A percentile compares a stretch with the other conserved stretches of the same genome.
Conservation (phyloP, 2,797 vertebrate species). For the Limnodromus scolopaceus region DNA sequence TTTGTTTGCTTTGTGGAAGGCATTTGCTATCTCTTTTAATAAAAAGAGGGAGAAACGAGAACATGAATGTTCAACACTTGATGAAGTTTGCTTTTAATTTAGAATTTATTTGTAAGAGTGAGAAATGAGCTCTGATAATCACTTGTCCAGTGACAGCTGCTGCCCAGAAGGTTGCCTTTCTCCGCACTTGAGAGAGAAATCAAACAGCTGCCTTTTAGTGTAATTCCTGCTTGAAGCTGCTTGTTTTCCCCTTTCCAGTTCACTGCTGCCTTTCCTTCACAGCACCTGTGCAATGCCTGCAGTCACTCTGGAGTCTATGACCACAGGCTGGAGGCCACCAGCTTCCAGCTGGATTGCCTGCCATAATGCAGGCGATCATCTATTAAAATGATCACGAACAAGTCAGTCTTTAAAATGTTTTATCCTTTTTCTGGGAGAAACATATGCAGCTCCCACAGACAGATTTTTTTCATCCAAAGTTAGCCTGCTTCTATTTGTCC, state of each 20-base stretch:
- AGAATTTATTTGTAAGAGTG: slow-evolving; percentile 46
- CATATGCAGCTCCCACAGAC: background rate
- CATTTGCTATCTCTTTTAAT: slow-evolving; percentile 17
- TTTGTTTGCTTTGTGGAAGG: slow-evolving; percentile 9
- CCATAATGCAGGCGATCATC: background rate
- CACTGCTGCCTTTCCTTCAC: background rate
- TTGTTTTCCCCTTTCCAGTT: slow-evolving; percentile 29
- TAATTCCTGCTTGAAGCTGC: slow-evolving; percentile 57
- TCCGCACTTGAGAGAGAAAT: slow-evolving; percentile 17
- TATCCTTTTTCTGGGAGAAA: background rate
- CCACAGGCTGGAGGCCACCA: background rate
- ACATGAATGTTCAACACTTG: background rate
- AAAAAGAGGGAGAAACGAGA: slow-evolving; percentile 12
- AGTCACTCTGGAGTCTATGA: background rate
- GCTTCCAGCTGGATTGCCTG: background rate
- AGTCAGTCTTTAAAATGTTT: background rate
- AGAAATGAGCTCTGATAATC: slow-evolving; percentile 43
- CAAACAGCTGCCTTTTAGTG: slow-evolving; percentile 65
- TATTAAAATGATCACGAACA: background rate
- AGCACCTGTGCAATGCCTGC: slow-evolving; percentile 19
- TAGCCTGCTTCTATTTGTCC: background rate
- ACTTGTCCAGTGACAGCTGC: slow-evolving; percentile 67
- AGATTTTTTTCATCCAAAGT: background rate
- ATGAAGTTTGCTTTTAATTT: slow-evolving; percentile 61
- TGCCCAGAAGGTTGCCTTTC: slow-evolving; percentile 48